These are phyloP conservation scores for Phlogophora meticulosa DNA, from an alignment of 2,888 invertebrate species.

Conservation along the genomic window DNA sequence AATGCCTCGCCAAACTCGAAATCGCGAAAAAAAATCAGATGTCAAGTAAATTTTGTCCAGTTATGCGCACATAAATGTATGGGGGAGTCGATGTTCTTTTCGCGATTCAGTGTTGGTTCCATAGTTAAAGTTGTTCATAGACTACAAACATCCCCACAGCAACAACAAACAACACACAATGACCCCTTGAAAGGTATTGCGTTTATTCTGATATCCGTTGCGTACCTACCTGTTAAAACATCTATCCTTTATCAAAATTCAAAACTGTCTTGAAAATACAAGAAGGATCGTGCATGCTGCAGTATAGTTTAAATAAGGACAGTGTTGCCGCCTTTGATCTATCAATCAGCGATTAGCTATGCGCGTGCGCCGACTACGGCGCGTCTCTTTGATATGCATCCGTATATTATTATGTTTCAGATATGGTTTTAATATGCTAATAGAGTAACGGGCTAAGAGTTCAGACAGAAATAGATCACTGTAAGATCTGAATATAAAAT, in stretches of 20 bases:
- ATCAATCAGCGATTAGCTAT: conserved; percentile 77
- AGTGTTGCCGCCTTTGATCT: conserved; percentile 70
- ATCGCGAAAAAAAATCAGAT: too few relatives aligned
- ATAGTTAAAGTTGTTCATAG: too few relatives aligned
- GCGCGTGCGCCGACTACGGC: conserved; percentile 70
- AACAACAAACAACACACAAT: too few relatives aligned
- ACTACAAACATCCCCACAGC: too few relatives aligned
- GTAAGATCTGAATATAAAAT: conserved; percentile 8
- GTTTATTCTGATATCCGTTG: too few relatives aligned
- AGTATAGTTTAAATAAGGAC: conserved; percentile 61
- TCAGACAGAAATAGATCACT: conserved; percentile 30
- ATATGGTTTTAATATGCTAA: conserved; percentile 42
- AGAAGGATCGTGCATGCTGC: conserved; percentile 9
- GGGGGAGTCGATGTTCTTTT: too few relatives aligned
- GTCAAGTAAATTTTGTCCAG: too few relatives aligned
- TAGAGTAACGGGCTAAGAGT: conserved; percentile 36
- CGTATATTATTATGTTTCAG: conserved; percentile 42
- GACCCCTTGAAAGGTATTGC: too few relatives aligned
- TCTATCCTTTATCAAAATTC: background rate
- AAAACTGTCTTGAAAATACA: background rate
- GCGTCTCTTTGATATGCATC: conserved; percentile 52
- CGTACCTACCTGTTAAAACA: background rate
- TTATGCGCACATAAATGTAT: too few relatives aligned
- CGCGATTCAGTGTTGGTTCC: too few relatives aligned
- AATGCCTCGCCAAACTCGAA: too few relatives aligned